These are phyloP conservation scores for Euspilapteryx auroguttella DNA, from an alignment of 2,888 invertebrate genomes.

Conservation along the genomic window DNA sequence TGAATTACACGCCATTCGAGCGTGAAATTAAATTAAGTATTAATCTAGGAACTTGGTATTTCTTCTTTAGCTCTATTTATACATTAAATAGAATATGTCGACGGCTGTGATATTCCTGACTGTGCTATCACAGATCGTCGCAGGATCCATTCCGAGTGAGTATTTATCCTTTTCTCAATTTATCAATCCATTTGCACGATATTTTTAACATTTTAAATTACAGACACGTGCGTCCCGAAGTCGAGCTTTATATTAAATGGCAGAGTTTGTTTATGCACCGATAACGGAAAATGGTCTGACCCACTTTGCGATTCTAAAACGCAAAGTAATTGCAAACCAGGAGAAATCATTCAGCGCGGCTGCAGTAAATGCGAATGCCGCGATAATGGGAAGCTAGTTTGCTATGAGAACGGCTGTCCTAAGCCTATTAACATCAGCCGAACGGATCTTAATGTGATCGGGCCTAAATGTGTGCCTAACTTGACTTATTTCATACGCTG, in stretches of 20 bases:
- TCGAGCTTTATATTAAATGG: constrained; percentile 28
- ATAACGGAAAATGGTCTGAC: constrained; percentile 25
- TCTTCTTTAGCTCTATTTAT: neutral
- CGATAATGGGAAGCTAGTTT: constrained; percentile 24
- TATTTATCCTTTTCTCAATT: constrained; percentile 8
- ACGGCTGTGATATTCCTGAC: constrained; percentile 20
- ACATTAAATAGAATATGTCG: constrained; percentile 19
- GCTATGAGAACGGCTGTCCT: constrained; percentile 21
- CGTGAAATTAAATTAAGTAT: neutral
- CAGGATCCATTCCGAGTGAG: constrained; percentile 20
- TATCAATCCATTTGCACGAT: constrained; percentile 2
- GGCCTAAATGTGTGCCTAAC: constrained; percentile 27
- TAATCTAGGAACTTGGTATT: neutral
- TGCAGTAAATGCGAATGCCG: constrained; percentile 39
- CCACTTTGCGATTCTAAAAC: constrained; percentile 19
- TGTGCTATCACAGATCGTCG: constrained; percentile 17
- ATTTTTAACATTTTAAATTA: constrained; percentile 4
- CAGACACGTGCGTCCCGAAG: constrained; percentile 37
- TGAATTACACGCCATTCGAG: neutral
- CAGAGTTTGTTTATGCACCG: constrained; percentile 27
- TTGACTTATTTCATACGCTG: constrained; percentile 37
- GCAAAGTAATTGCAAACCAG: constrained; percentile 23
- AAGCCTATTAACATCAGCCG: constrained; percentile 6
- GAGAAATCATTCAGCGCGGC: constrained; percentile 30
- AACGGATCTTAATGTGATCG: constrained; percentile 5